Evolutionary conservation across 2,797 vertebrate genomes (phyloP).

Genomic region (Aeoliscus strigatus): DNA sequence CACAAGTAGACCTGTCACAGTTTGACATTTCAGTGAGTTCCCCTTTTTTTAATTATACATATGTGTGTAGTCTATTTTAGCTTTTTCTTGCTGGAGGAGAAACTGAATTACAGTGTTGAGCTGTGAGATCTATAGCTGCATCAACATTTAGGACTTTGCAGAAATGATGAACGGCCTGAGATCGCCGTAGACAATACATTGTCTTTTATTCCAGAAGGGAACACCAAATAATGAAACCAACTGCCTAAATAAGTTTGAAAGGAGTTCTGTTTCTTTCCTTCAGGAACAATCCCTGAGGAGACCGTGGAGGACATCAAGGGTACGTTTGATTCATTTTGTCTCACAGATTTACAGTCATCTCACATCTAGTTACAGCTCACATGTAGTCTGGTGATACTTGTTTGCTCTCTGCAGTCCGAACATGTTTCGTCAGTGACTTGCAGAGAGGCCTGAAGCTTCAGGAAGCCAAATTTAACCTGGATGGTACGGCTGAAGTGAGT

Average conservation of each 20-base stretch:
- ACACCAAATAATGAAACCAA: neutral
- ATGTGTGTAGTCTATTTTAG: slow-evolving; percentile 28
- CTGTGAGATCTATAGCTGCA: slow-evolving; percentile 16
- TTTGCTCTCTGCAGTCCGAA: slow-evolving; percentile 66
- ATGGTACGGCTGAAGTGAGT: slow-evolving; percentile 85
- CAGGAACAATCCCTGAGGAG: slow-evolving; percentile 88
- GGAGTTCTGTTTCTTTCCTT: neutral
- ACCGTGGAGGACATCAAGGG: slow-evolving; percentile 96
- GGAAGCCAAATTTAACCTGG: slow-evolving; percentile 92
- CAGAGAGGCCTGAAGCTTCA: slow-evolving; percentile 91
- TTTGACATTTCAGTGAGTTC: slow-evolving; percentile 7
- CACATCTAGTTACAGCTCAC: no score
- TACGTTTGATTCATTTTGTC: slow-evolving; percentile 40
- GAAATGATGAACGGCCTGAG: slow-evolving; percentile 1
- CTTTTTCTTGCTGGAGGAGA: slow-evolving; percentile 3
- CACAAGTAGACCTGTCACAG: slow-evolving; percentile 26
- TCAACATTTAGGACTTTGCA: slow-evolving; percentile 32
- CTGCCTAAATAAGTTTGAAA: no score
- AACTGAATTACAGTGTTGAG: slow-evolving; percentile 3
- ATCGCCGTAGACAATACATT: no score
- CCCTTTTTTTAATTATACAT: slow-evolving; percentile 47
- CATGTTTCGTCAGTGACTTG: slow-evolving; percentile 94
- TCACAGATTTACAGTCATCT: no score
- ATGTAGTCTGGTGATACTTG: no score
- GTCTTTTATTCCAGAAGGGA: neutral